phyloP scores from a whole-genome alignment of 2,113 vertebrate species.

The Echinops telfairi region DNA sequence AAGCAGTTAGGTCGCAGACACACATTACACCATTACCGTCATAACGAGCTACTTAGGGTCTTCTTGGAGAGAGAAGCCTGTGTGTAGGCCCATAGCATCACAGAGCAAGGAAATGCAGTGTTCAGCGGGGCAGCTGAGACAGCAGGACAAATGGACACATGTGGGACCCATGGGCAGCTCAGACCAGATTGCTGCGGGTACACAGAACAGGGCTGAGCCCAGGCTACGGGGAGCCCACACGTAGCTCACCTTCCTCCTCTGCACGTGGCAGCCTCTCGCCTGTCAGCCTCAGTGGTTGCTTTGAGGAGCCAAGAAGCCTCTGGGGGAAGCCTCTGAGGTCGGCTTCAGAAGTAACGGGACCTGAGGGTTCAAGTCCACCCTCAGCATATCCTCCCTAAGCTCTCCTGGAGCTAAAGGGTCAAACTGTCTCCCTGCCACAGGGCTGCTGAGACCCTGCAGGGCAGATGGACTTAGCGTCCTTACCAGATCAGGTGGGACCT shows the following conservation, averaged over 20 bases:
- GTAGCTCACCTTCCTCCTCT: neutral
- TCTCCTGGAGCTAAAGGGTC: neutral
- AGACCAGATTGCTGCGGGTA: rapidly evolving
- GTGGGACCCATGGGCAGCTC: rapidly evolving
- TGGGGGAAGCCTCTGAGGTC: neutral
- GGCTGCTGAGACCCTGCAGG: no score
- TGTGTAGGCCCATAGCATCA: neutral
- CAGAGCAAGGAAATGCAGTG: neutral
- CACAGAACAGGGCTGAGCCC: neutral
- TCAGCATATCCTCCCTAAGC: neutral
- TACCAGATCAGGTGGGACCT: neutral
- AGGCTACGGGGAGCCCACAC: neutral
- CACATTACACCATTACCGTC: rapidly evolving
- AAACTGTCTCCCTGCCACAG: no score
- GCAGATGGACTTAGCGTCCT: no score
- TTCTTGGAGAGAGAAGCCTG: neutral
- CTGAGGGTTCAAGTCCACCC: neutral
- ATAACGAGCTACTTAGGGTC: neutral
- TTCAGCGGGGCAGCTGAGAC: rapidly evolving
- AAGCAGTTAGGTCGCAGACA: neutral
- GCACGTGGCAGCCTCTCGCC: neutral
- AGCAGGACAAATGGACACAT: rapidly evolving
- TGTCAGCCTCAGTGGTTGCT: neutral
- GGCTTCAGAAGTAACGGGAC: neutral
- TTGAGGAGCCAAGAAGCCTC: neutral